phyloP scores from a whole-genome alignment of 1,140 invertebrate species.

The Magallana gigas region DNA sequence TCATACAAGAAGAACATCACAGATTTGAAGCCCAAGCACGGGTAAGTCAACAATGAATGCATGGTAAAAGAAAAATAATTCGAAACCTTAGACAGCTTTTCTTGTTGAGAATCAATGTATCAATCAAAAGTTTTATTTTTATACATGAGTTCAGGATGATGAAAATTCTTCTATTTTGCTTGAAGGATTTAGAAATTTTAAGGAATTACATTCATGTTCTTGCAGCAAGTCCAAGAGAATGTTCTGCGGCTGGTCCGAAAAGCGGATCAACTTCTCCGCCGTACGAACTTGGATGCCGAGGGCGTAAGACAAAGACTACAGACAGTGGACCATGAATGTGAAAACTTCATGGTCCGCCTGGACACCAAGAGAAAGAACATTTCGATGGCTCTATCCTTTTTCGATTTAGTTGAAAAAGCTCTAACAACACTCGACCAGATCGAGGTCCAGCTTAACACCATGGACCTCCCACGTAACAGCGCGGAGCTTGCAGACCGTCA shows the following conservation, averaged over 20 bases:
- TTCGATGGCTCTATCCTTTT: conserved; percentile 86
- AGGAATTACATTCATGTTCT: neutral
- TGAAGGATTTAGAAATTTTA: no score
- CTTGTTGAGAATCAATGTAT: no score
- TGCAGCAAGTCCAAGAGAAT: conserved; percentile 86
- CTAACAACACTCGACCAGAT: conserved; percentile 88
- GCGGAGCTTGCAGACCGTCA: conserved; percentile 85
- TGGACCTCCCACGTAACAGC: conserved; percentile 83
- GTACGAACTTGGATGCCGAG: conserved; percentile 86
- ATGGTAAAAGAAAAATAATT: neutral
- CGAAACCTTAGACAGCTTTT: no score
- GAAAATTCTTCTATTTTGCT: no score
- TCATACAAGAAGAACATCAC: conserved; percentile 85
- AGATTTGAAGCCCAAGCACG: conserved; percentile 87
- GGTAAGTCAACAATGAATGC: conserved; percentile 76
- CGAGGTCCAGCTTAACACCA: conserved; percentile 86
- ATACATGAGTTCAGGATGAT: no score
- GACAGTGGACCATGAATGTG: conserved; percentile 85
- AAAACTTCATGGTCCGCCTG: conserved; percentile 87
- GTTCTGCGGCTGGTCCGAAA: conserved; percentile 88
- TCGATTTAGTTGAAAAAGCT: conserved; percentile 86
- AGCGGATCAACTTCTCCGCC: conserved; percentile 87
- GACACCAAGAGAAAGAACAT: conserved; percentile 86
- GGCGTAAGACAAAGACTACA: conserved; percentile 84
- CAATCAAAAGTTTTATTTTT: no score